These are phyloP conservation scores for Enoplosus armatus DNA, from an alignment of 2,797 vertebrate species.

Conservation along the genomic window DNA sequence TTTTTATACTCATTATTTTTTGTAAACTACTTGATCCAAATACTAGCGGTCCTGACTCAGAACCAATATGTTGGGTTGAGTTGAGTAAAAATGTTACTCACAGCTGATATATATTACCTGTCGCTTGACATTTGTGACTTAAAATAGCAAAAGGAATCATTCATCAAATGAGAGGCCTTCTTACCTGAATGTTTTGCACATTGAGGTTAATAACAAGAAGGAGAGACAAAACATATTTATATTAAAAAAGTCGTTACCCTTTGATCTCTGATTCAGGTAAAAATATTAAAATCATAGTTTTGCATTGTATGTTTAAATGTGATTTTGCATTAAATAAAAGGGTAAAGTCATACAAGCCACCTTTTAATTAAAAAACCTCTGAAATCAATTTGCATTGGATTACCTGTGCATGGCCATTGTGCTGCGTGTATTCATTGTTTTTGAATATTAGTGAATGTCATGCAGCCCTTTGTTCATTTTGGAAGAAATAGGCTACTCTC, in stretches of 20 bases:
- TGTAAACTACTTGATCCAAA: constrained; percentile 12
- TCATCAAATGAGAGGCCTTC: background rate
- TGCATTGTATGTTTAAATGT: background rate
- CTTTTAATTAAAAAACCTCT: constrained; percentile 10
- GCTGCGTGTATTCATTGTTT: constrained; percentile 6
- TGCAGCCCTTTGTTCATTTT: constrained; percentile 11
- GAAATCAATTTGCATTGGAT: background rate
- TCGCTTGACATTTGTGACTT: background rate
- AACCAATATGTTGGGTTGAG: background rate
- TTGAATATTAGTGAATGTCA: constrained; percentile 13
- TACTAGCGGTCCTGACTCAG: constrained; percentile 10
- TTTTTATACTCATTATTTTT: constrained; percentile 19
- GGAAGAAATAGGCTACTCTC: background rate
- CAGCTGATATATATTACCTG: background rate
- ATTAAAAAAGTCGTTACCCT: background rate
- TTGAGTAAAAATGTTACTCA: background rate
- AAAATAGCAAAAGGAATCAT: background rate
- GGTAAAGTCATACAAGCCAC: background rate
- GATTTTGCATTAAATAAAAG: background rate
- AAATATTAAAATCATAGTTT: background rate
- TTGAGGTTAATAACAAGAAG: background rate
- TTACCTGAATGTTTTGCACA: background rate
- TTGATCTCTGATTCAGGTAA: background rate
- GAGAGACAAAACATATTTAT: background rate
- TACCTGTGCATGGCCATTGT: background rate